Conservation (phyloP, 2,113 vertebrate species). For the Rhizomys pruinosus region DNA sequence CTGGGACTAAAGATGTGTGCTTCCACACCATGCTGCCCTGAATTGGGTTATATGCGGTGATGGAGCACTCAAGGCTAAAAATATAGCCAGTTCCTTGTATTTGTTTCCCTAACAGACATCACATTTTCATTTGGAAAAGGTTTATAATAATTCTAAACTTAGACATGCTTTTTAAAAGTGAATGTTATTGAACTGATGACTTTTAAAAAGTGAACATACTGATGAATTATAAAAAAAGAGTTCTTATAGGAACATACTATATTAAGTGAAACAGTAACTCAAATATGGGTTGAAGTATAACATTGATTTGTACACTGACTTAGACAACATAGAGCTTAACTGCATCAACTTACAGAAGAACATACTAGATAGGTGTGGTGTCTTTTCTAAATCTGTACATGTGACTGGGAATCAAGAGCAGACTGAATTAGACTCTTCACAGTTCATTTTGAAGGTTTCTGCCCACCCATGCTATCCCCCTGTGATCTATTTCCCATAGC, state of each 20-base stretch:
- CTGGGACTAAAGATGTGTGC: no score
- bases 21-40: neutral
- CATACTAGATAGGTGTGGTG: no score
- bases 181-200: neutral
- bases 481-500: neutral
- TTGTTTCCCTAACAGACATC: neutral
- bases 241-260: no score
- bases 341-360: neutral
- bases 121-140: conserved; percentile 26
- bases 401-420: neutral
- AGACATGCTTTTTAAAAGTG: neutral
- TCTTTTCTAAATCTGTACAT: neutral
- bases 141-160: neutral
- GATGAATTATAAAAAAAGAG: no score
- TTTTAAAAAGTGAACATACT: neutral
- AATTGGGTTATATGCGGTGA: neutral
- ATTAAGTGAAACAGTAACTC: neutral
- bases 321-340: neutral
- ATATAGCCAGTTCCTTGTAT: neutral
- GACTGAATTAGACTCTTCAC: neutral
- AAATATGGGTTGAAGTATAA: neutral
- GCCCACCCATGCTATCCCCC: fast-evolving
- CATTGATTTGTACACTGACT: neutral
- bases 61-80: neutral
- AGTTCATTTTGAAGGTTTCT: neutral